Evolutionary conservation across 1,140 invertebrate species (phyloP).

Genomic region (Zaprionus ornatus): DNA sequence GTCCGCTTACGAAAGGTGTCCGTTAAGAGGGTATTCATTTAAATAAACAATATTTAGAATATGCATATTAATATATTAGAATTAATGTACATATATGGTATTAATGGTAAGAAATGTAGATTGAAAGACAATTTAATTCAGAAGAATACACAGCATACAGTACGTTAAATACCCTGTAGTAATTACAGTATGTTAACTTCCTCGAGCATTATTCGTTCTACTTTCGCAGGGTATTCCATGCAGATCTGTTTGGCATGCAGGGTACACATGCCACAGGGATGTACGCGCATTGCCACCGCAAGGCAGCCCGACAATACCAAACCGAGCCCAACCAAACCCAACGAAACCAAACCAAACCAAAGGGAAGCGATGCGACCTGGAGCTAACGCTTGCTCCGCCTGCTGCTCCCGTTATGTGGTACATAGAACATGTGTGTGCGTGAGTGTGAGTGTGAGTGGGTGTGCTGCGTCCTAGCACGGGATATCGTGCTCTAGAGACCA

Average conservation of each 20-base stretch:
- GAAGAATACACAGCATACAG: too few relatives aligned
- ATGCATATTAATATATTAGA: too few relatives aligned
- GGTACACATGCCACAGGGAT: neutral
- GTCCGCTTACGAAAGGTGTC: too few relatives aligned
- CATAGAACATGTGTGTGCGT: conserved; percentile 33
- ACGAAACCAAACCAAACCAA: conserved; percentile 5
- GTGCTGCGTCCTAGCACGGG: conserved; percentile 59
- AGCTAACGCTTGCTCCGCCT: conserved; percentile 11
- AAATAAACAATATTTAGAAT: too few relatives aligned
- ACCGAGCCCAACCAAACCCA: conserved; percentile 13
- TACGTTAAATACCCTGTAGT: neutral
- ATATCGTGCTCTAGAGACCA: conserved; percentile 83
- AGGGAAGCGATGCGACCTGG: conserved; percentile 20
- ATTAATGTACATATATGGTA: too few relatives aligned
- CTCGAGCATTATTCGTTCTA: too few relatives aligned
- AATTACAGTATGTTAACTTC: neutral
- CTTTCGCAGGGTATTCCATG: neutral
- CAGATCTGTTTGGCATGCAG: neutral
- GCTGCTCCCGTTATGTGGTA: neutral
- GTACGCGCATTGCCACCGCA: conserved; percentile 15
- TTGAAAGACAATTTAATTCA: too few relatives aligned
- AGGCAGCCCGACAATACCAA: conserved; percentile 47
- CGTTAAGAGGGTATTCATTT: too few relatives aligned
- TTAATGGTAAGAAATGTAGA: too few relatives aligned
- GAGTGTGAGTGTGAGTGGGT: conserved; percentile 9